Evolutionary conservation across 2,888 invertebrate species (phyloP).

Genomic region (Xylota segnis): DNA sequence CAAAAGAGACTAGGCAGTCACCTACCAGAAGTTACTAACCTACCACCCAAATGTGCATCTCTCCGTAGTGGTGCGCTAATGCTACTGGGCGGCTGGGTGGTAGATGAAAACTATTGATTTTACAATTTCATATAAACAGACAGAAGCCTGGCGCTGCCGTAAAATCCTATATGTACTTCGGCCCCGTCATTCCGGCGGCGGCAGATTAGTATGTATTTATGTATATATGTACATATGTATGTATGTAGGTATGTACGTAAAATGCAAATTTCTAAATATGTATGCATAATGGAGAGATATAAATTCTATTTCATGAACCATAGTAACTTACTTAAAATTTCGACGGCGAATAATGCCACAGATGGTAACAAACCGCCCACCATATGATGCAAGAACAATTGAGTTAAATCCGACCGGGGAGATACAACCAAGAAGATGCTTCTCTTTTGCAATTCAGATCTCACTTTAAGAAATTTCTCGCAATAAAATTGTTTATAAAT

Average conservation of each 20-base stretch:
- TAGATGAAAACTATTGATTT: slow-evolving; percentile 74
- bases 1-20: slow-evolving; percentile 22
- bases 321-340: slow-evolving; percentile 78
- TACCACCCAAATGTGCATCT: slow-evolving; percentile 59
- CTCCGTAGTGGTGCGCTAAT: slow-evolving; percentile 15
- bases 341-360: slow-evolving; percentile 82
- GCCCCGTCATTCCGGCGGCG: slow-evolving; percentile 56
- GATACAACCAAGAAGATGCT: slow-evolving; percentile 29
- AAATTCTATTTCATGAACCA: slow-evolving; percentile 5
- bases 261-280: slow-evolving; percentile 42
- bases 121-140: slow-evolving; percentile 54
- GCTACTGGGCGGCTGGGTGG: slow-evolving; percentile 32
- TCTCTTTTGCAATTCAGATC: slow-evolving; percentile 20
- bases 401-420: slow-evolving; percentile 67
- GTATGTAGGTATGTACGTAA: background rate
- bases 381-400: slow-evolving; percentile 80
- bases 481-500: slow-evolving; percentile 3
- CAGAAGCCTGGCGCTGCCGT: slow-evolving; percentile 34
- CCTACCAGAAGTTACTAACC: slow-evolving; percentile 31
- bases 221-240: background rate
- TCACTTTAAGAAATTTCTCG: slow-evolving; percentile 29
- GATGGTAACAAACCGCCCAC: slow-evolving; percentile 82
- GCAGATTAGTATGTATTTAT: background rate
- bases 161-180: slow-evolving; percentile 12
- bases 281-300: background rate